Base-by-base conservation (phyloP, 2,797 vertebrate species). In the Huso huso region DNA sequence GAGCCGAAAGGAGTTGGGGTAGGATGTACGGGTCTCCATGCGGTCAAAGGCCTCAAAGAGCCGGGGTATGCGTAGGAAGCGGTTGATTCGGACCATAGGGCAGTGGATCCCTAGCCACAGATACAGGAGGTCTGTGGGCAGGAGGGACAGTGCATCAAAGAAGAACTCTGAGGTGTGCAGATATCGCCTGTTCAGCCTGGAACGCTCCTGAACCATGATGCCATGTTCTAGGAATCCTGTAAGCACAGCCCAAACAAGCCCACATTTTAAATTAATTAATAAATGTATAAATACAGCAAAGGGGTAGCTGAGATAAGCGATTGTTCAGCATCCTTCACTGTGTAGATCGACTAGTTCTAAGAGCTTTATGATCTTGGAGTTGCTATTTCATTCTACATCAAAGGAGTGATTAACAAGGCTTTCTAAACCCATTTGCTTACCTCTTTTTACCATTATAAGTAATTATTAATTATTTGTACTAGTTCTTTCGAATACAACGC, bases 211-310 rank as follows among this genome's bases (percentile, higher is more conserved):
- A 67, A 98, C 85, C 61, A 95, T 83, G 74, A 95, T 87, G 1
- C 96, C 95, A 6, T 97, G 92, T n/a, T 96, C 88, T 72, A 94
- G 75, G 77, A 91, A 97, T 6, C 90, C 96, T 97, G 74, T 12
- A 70, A 62, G 12, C 0, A 11, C 37, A 71, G 50, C 62, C 0
- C 37, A 18, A 7, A 6, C 10, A 6, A 9, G 23, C 65, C 15
- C 48, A n/a, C 51, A 8, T 8, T 50, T 18, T 9, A 52, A 49
- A 5, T 61, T 1, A 37, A 18, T 4, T 4, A 48, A 6, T 11
- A 15, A 13, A 8, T 18, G 10, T 48, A 51, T n/a, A 59, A 58
- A 55, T 6, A 23, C 6, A 60, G 52, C 51, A 63, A 12, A 49
- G 9, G 23, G 52, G 18, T 64, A 51, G 23, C 23, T 37, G 23